Evolutionary conservation across 2,113 vertebrate species (phyloP), one percentile per base, ranked within the genome.

Genomic region (Oreochromis aureus): DNA sequence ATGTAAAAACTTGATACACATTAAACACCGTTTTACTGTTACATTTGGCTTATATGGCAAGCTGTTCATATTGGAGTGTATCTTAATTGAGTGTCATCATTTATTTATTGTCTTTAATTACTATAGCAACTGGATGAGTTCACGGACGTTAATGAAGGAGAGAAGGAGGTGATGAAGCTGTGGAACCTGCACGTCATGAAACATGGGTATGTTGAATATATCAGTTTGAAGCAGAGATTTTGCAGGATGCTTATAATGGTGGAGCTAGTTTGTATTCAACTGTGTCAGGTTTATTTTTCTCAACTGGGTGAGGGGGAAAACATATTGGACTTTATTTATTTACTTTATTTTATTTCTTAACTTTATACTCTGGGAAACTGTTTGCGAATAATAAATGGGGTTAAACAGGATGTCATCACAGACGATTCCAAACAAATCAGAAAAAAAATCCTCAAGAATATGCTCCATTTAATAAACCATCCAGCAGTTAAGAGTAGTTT

Each of bases 121-220:
- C 56, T 66, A 36, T 92, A 99, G 98, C 99, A 99, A 99, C 98
- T 99, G 89, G 99, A 99, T 91, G 99, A 99, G 94, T 99, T 99
- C 96, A 99, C 98, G 12, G 99, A 99, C 84, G 99, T 99, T 86
- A 99, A 99, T 69, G 99, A 99, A 95, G 99, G 99, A 86, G 99
- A 99, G 94, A 99, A 99, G 89, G 98, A 99, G 96, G 99, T 99
- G 89, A 99, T 99, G 99, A 99, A 99, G 96, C 96, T 99, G 79
- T 99, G 99, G 99, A 99, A 99, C 95, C 98, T 99, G 86, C 99
- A 99, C 48, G 98, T 99, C 89, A 99, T 99, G 98, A 98, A 99
- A 95, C 95, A 98, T 80, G 99, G 98, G 98, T 99, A 97, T 39
- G 97, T 90, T 73, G 2, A 24, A 13, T 16, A 30, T 12, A 78